Percentiles rank a stretch among this genome's conserved stretches.
These are phyloP conservation scores for Sialia sialis DNA, from an alignment of 2,113 vertebrate genomes.

Conservation along the genomic window DNA sequence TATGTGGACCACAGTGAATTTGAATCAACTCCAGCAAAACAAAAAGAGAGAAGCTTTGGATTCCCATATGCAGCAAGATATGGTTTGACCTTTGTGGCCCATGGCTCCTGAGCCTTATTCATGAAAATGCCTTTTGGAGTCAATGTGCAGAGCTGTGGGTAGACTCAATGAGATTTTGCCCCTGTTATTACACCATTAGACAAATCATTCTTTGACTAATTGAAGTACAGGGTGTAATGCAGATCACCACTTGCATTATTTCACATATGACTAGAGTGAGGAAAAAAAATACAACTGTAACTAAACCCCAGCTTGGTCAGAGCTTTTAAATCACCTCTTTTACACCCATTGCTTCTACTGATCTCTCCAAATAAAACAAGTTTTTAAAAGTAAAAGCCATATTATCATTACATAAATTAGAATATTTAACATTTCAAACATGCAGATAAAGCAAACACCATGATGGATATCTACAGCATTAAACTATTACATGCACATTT, in stretches of 20 bases:
- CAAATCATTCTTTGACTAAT: not conserved
- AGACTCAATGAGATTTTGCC: not conserved
- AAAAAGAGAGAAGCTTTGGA: not conserved
- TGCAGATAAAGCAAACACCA: not conserved
- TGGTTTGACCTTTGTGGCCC: not conserved
- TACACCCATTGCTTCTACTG: not conserved
- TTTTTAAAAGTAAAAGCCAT: not conserved
- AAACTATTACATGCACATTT: not conserved
- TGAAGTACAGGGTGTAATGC: not conserved
- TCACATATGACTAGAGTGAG: not conserved
- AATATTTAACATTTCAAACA: not conserved
- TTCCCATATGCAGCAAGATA: not conserved
- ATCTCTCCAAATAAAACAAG: not conserved
- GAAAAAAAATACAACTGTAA: not conserved
- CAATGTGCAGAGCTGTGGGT: not conserved
- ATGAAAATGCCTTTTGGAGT: not conserved
- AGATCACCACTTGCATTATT: not conserved
- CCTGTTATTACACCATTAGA: not conserved
- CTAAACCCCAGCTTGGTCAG: not conserved
- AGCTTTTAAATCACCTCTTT: not conserved
- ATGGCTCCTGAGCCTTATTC: not conserved
- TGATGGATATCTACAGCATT: not conserved
- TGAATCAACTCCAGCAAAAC: constrained; percentile 20
- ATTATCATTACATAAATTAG: not conserved
- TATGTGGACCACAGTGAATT: not conserved